A percentile compares a stretch with the other conserved stretches of the same genome.
Evolutionary conservation across 2,888 invertebrate genomes (phyloP).

Genomic region (Cloeon dipterum): DNA sequence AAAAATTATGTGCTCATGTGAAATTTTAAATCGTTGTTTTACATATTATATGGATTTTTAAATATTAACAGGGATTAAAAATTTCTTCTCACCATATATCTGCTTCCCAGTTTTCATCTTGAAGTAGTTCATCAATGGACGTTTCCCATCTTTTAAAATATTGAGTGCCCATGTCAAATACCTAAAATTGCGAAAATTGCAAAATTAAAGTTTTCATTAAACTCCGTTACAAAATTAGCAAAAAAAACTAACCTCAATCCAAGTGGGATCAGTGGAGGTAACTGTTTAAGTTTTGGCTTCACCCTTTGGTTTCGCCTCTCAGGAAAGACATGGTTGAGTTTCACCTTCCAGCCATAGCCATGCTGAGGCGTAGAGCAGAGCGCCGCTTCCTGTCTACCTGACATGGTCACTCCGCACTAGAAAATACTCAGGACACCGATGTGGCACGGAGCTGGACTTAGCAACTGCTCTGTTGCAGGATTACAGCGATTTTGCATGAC

Average conservation of each 20-base stretch:
- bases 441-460: too few species aligned
- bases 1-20: too few species aligned
- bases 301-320: slow-evolving; percentile 44
- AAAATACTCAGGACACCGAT: too few species aligned
- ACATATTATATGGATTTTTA: too few species aligned
- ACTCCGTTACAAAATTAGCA: neutral
- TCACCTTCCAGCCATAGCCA: slow-evolving; percentile 46
- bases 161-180: slow-evolving; percentile 47
- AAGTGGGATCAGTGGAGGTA: slow-evolving; percentile 44
- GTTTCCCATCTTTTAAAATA: slow-evolving; percentile 33
- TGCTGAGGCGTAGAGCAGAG: too few species aligned
- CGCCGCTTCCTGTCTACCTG: too few species aligned
- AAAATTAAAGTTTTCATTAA: slow-evolving; percentile 6
- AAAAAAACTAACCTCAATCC: slow-evolving; percentile 33
- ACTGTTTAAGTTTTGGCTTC: slow-evolving; percentile 38
- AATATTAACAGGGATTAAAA: too few species aligned
- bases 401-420: too few species aligned
- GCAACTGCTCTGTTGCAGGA: too few species aligned
- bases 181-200: slow-evolving; percentile 27
- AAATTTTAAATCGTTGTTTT: too few species aligned
- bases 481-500: too few species aligned
- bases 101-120: slow-evolving; percentile 45
- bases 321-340: slow-evolving; percentile 48
- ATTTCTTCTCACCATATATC: slow-evolving; percentile 84
- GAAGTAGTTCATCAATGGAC: slow-evolving; percentile 60